Percentiles rank a stretch among this genome's conserved stretches.
Conservation (phyloP, 1,140 invertebrate species). For the Zaprionus tsacasi region DNA sequence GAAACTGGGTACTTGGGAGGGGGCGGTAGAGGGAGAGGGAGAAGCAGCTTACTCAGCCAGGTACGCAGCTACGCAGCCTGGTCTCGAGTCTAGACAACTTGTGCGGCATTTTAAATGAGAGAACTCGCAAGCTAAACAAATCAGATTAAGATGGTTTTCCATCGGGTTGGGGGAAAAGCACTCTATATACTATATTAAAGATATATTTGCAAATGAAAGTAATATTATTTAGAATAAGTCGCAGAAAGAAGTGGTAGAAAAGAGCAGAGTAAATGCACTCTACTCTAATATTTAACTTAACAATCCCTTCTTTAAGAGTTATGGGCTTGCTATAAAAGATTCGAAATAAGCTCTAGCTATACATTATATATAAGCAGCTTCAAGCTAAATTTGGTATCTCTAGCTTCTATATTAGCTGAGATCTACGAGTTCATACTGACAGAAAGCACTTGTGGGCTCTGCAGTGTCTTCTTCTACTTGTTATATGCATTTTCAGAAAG, state of each 20-base stretch:
- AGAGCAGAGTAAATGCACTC: no score
- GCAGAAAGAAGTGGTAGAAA: background rate
- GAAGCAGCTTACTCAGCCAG: background rate
- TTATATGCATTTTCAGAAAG: no score
- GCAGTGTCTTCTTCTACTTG: no score
- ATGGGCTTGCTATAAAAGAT: background rate
- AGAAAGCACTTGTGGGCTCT: background rate
- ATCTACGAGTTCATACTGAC: background rate
- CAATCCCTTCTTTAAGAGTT: no score
- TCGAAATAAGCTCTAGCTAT: background rate
- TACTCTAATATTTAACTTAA: no score
- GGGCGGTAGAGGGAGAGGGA: background rate
- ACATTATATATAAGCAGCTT: no score
- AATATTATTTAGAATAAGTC: background rate
- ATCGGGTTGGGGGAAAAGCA: background rate
- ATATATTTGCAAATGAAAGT: background rate
- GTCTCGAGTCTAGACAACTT: conserved; percentile 51
- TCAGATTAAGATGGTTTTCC: background rate
- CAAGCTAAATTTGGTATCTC: background rate
- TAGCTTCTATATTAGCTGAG: no score
- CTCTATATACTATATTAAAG: background rate
- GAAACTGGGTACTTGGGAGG: no score
- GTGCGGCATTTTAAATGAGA: conserved; percentile 51
- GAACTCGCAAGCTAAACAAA: conserved; percentile 56
- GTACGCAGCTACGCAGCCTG: conserved; percentile 12